phyloP scores from a whole-genome alignment of 2,888 invertebrate genomes.

The Dolomedes plantarius region DNA sequence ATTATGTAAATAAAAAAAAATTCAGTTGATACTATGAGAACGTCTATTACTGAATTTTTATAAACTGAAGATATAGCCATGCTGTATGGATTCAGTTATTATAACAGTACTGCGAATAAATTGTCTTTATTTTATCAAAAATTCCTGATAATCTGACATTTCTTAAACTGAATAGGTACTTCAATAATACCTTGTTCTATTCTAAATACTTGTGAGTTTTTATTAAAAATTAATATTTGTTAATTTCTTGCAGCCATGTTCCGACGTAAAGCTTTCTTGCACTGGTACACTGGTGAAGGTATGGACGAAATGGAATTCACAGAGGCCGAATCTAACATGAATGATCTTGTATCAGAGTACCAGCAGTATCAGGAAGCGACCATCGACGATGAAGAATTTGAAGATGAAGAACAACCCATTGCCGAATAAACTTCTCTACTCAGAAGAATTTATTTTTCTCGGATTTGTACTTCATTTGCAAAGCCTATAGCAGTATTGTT shows the following conservation, averaged over 20 bases:
- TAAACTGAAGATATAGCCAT: no score
- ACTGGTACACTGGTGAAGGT: slow-evolving; percentile 98
- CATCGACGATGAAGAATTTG: slow-evolving; percentile 78
- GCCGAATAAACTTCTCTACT: slow-evolving; percentile 25
- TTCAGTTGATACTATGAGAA: no score
- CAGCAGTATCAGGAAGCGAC: slow-evolving; percentile 76
- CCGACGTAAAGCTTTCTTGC: slow-evolving; percentile 79
- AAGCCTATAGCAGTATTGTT: slow-evolving; percentile 7
- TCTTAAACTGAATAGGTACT: no score
- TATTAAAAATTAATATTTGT: no score
- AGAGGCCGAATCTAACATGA: slow-evolving; percentile 81
- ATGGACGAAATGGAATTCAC: slow-evolving; percentile 99
- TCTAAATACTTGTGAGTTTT: no score
- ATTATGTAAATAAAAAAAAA: no score
- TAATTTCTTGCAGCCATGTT: slow-evolving; percentile 78
- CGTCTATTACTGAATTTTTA: no score
- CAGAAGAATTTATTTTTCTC: neutral
- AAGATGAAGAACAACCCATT: slow-evolving; percentile 58
- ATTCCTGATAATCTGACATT: no score
- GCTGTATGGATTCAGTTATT: no score
- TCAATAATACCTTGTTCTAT: no score
- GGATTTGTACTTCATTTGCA: neutral
- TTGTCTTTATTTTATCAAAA: no score
- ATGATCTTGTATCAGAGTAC: slow-evolving; percentile 73
- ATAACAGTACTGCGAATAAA: no score